phyloP scores from a whole-genome alignment of 2,113 vertebrate genomes.

The Rhodinocichla rosea region DNA sequence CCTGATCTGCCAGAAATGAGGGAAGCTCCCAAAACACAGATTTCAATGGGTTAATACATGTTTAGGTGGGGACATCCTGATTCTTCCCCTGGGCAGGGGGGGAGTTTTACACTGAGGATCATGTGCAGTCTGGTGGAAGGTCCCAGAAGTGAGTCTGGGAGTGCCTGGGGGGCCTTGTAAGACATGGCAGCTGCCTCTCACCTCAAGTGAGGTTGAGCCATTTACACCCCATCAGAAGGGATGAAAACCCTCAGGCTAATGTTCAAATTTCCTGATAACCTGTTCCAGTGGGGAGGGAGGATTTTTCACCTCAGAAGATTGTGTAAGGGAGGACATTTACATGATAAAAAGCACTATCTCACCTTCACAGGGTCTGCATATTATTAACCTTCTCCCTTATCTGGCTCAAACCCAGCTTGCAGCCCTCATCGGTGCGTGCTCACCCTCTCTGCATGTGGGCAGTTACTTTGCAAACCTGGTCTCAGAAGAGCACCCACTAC shows the following conservation, averaged over 20 bases:
- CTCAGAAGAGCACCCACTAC: rapidly evolving
- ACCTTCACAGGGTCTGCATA: not conserved
- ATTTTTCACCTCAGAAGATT: not conserved
- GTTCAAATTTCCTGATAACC: not conserved
- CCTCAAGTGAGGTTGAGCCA: not conserved
- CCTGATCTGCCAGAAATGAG: not conserved
- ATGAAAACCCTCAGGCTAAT: not conserved
- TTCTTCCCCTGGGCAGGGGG: no score
- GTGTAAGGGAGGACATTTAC: no score
- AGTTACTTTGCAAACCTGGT: no score
- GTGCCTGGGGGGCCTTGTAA: not conserved
- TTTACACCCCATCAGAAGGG: not conserved
- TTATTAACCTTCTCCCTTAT: not conserved
- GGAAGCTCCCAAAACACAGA: not conserved
- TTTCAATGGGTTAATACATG: rapidly evolving
- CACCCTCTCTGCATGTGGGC: not conserved
- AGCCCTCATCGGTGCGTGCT: not conserved
- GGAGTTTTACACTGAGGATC: not conserved
- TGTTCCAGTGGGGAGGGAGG: not conserved
- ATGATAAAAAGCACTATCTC: not conserved
- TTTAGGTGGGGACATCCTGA: not conserved
- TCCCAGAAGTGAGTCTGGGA: not conserved
- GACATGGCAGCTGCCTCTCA: not conserved
- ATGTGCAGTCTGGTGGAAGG: not conserved
- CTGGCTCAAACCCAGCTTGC: not conserved